phyloP scores from a whole-genome alignment of 2,797 vertebrate species.

The Erpetoichthys calabaricus region DNA sequence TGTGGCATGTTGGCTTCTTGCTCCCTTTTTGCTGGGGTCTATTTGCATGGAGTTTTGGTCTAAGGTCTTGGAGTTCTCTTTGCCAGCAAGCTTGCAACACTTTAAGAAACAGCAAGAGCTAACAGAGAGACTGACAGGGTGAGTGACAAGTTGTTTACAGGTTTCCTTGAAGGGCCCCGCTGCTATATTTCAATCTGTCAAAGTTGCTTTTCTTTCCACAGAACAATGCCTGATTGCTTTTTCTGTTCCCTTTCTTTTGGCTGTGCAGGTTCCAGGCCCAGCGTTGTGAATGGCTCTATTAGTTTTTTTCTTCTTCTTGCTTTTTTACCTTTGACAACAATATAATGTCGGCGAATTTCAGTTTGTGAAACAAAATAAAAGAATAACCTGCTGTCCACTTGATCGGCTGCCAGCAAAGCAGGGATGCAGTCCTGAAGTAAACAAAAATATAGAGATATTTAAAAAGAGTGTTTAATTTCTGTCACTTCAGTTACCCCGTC shows the following conservation, averaged over 20 bases:
- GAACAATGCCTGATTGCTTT: slow-evolving; percentile 86
- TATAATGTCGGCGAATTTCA: too few relatives aligned
- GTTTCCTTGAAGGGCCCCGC: slow-evolving; percentile 62
- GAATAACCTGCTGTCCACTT: too few relatives aligned
- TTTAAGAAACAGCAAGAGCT: slow-evolving; percentile 42
- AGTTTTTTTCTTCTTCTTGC: slow-evolving; percentile 38
- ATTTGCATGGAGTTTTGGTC: slow-evolving; percentile 39
- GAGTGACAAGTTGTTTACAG: slow-evolving; percentile 76
- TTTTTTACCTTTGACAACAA: slow-evolving; percentile 15
- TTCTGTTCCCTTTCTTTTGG: slow-evolving; percentile 26
- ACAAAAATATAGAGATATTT: too few relatives aligned
- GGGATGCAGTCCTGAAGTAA: too few relatives aligned
- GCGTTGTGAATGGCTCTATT: slow-evolving; percentile 66
- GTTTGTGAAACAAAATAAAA: too few relatives aligned
- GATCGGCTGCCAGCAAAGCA: too few relatives aligned
- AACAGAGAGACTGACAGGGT: slow-evolving; percentile 54
- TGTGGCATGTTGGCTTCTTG: slow-evolving; percentile 46
- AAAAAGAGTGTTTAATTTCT: too few relatives aligned
- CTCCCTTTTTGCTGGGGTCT: slow-evolving; percentile 28
- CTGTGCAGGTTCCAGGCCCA: slow-evolving; percentile 51
- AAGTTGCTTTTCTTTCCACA: slow-evolving; percentile 70
- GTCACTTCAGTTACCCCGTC: too few relatives aligned
- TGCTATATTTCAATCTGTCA: slow-evolving; percentile 94
- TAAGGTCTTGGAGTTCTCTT: slow-evolving; percentile 39
- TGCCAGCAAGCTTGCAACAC: slow-evolving; percentile 48